A percentile compares a stretch with the other conserved stretches of the same genome.
Conservation (phyloP, 2,113 vertebrate genomes). For the Tragelaphus strepsiceros region DNA sequence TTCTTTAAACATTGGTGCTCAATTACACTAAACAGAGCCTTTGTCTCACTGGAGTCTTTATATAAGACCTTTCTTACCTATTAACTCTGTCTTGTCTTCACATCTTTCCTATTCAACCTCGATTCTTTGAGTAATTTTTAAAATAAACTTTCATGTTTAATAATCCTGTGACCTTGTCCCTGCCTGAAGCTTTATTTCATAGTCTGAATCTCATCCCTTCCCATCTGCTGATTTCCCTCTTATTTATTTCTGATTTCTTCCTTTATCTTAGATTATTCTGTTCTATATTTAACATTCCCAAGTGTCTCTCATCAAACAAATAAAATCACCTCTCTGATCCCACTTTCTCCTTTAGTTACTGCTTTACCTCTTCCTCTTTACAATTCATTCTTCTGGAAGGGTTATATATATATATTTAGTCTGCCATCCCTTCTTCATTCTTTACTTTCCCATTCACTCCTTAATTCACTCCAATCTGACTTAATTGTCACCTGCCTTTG, state of each 20-base stretch:
- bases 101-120: neutral
- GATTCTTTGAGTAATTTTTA: neutral
- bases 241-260: neutral
- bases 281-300: neutral
- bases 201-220: neutral
- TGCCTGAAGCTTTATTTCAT: neutral
- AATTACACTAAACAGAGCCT: neutral
- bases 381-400: neutral
- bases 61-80: neutral
- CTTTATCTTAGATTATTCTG: neutral
- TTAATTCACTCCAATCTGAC: neutral
- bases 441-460: neutral
- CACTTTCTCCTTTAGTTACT: neutral
- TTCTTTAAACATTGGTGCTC: neutral
- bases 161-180: neutral
- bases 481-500: neutral
- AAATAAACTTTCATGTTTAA: neutral
- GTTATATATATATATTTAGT: neutral
- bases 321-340: neutral
- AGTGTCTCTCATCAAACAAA: neutral
- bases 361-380: neutral
- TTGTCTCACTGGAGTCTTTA: neutral
- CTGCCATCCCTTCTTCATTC: neutral
- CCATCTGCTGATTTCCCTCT: neutral
- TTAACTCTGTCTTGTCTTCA: neutral